These are phyloP conservation scores for Diachasmimorpha longicaudata DNA, from an alignment of 1,140 invertebrate genomes.

Conservation along the genomic window DNA sequence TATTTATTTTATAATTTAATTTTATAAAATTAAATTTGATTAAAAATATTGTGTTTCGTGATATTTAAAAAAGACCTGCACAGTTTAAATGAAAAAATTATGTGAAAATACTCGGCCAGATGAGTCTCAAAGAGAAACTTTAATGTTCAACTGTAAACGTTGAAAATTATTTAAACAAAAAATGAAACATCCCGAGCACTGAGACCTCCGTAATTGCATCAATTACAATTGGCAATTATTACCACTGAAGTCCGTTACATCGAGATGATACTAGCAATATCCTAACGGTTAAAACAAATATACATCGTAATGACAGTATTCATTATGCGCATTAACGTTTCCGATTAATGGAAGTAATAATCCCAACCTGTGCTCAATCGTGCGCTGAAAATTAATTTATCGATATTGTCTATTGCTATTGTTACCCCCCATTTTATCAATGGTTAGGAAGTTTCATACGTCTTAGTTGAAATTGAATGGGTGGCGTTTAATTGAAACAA, in stretches of 20 bases:
- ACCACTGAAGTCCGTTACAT: not conserved
- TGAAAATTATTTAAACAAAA: too few relatives aligned
- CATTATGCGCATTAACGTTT: slow-evolving; percentile 1
- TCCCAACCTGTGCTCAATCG: not conserved
- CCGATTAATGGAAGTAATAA: slow-evolving; percentile 16
- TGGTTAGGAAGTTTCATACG: not conserved
- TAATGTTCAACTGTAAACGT: too few relatives aligned
- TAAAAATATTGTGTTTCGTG: too few relatives aligned
- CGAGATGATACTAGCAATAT: slow-evolving; percentile 12
- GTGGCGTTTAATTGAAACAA: not conserved
- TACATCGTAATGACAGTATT: slow-evolving; percentile 6
- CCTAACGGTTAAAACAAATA: slow-evolving; percentile 8
- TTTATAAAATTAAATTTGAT: too few relatives aligned
- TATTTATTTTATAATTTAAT: too few relatives aligned
- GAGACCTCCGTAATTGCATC: slow-evolving; percentile 2
- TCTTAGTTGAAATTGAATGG: not conserved
- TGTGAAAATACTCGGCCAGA: too few relatives aligned
- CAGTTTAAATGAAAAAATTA: too few relatives aligned
- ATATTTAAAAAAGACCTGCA: too few relatives aligned
- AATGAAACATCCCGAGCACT: not conserved
- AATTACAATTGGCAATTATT: slow-evolving; percentile 9
- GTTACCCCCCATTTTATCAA: not conserved
- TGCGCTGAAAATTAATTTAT: slow-evolving; percentile 14
- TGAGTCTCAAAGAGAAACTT: too few relatives aligned
- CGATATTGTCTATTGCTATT: not conserved